Evolutionary conservation across 2,888 invertebrate genomes (phyloP).

Genomic region (Trimorus sp.): DNA sequence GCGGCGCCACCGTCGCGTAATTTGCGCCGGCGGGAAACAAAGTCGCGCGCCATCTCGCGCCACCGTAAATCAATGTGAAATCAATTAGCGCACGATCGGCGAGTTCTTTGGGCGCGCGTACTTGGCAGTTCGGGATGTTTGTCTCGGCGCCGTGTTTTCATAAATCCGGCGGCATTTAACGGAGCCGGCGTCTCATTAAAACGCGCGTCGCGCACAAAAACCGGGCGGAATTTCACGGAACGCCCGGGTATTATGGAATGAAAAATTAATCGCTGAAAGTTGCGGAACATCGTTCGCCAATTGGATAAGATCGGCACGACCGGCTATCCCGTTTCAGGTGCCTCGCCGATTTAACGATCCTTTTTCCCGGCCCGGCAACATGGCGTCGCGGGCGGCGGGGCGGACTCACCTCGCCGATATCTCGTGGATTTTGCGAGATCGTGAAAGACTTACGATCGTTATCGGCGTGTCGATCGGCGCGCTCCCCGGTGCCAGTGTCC

Average conservation of each 20-base stretch:
- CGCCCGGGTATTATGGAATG: constrained; percentile 37
- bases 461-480: constrained; percentile 66
- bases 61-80: constrained; percentile 26
- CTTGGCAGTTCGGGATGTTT: constrained; percentile 18
- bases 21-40: neutral
- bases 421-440: constrained; percentile 64
- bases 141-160: constrained; percentile 6
- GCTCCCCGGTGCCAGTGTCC: constrained; percentile 58
- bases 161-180: constrained; percentile 26
- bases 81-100: constrained; percentile 30
- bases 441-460: constrained; percentile 68
- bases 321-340: constrained; percentile 47
- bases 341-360: constrained; percentile 47
- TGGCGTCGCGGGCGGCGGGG: constrained; percentile 56
- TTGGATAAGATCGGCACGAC: constrained; percentile 57
- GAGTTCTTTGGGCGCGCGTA: constrained; percentile 4
- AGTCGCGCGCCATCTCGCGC: constrained; percentile 1
- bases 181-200: constrained; percentile 22
- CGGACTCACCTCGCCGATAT: constrained; percentile 61
- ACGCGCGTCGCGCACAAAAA: constrained; percentile 15
- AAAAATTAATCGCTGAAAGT: constrained; percentile 60
- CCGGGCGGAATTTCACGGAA: constrained; percentile 27
- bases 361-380: constrained; percentile 55
- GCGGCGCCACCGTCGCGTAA: neutral
- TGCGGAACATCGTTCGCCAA: constrained; percentile 52